These are phyloP conservation scores for Hirtodrosophila duncani DNA, from an alignment of 2,888 invertebrate genomes.

Conservation along the genomic window DNA sequence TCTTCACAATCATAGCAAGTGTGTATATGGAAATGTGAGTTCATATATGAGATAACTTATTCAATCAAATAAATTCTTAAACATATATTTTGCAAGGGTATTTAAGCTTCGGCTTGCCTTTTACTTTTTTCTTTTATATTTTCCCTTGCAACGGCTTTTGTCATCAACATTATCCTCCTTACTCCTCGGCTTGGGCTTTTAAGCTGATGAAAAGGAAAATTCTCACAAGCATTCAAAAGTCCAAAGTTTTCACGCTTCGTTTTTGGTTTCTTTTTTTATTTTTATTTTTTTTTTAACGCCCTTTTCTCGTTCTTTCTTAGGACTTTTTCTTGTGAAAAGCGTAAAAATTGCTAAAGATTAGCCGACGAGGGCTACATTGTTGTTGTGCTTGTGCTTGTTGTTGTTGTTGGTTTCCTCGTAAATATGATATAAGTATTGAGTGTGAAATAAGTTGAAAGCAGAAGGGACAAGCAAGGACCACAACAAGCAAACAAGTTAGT, in stretches of 20 bases:
- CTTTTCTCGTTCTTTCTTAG: not conserved
- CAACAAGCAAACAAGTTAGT: too few species aligned
- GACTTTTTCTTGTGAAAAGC: conserved; percentile 38
- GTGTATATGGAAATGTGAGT: too few species aligned
- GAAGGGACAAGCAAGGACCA: too few species aligned
- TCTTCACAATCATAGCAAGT: too few species aligned
- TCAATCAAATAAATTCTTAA: too few species aligned
- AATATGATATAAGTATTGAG: conserved; percentile 14
- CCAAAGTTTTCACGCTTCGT: conserved; percentile 12
- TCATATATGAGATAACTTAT: too few species aligned
- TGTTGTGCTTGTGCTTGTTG: conserved; percentile 6
- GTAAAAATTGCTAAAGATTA: conserved; percentile 55
- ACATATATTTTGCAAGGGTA: too few species aligned
- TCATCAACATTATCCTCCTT: conserved; percentile 49
- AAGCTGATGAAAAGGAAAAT: conserved; percentile 61
- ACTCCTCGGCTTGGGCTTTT: conserved; percentile 38
- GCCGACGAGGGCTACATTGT: conserved; percentile 36
- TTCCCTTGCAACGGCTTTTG: too few species aligned
- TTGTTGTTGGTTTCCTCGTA: not conserved
- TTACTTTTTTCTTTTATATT: too few species aligned
- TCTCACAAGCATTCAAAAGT: conserved; percentile 39
- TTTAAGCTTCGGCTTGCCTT: too few species aligned
- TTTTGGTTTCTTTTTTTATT: conserved; percentile 4
- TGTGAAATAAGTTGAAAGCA: conserved; percentile 12
- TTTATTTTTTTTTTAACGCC: conserved; percentile 3